Percentiles rank a stretch among this genome's conserved stretches.
Evolutionary conservation across 2,113 vertebrate genomes (phyloP).

Genomic region (Spilogale gracilis): DNA sequence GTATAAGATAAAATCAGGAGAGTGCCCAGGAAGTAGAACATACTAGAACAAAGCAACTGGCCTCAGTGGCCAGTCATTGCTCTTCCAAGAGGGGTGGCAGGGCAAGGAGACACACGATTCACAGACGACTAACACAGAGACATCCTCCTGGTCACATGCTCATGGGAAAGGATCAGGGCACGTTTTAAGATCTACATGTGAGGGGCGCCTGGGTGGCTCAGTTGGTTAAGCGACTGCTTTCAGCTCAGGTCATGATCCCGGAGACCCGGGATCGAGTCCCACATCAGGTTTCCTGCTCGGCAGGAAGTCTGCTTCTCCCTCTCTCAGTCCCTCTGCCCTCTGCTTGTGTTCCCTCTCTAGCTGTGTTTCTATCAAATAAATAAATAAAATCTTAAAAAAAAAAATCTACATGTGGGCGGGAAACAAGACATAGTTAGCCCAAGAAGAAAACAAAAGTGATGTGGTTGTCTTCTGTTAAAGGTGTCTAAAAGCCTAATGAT

Average conservation of each 20-base stretch:
- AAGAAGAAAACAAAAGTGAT: background rate
- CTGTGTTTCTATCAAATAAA: too few species aligned
- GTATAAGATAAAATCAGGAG: background rate
- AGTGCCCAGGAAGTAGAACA: background rate
- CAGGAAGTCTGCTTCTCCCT: too few species aligned
- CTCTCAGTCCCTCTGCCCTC: too few species aligned
- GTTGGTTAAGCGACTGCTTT: too few species aligned
- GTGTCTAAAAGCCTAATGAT: background rate
- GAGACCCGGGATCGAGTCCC: too few species aligned
- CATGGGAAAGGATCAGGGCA: background rate
- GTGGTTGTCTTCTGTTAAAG: background rate
- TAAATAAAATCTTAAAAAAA: too few species aligned
- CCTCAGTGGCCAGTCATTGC: background rate
- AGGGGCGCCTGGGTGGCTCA: background rate
- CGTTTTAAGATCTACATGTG: background rate
- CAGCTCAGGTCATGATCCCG: too few species aligned
- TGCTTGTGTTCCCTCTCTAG: too few species aligned
- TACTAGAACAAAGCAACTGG: background rate
- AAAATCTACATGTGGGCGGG: background rate
- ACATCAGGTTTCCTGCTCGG: too few species aligned
- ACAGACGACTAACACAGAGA: background rate
- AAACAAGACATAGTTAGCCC: background rate
- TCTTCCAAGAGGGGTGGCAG: background rate
- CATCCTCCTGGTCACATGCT: accelerated
- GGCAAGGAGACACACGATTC: accelerated